phyloP scores from a whole-genome alignment of 2,888 invertebrate genomes.

The Atrina japonica region DNA sequence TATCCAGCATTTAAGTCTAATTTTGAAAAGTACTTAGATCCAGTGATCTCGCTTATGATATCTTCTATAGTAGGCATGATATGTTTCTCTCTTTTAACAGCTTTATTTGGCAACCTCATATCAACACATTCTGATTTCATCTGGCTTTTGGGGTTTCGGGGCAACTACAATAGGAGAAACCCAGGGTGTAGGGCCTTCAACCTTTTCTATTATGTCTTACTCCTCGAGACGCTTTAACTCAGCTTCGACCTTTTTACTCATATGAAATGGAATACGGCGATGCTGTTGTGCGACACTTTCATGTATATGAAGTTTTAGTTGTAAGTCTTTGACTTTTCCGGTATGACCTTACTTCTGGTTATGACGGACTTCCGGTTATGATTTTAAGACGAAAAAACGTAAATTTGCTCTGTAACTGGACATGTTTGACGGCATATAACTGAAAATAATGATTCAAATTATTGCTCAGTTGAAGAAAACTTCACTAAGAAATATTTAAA shows the following conservation, averaged over 20 bases:
- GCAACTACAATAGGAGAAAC: slow-evolving; percentile 62
- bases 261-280: slow-evolving; percentile 28
- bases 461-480: too few relatives aligned
- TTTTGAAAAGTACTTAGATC: slow-evolving; percentile 20
- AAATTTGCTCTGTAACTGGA: too few relatives aligned
- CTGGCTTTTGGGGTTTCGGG: slow-evolving; percentile 51
- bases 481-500: too few relatives aligned
- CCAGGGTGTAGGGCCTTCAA: slow-evolving; percentile 60
- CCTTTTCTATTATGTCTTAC: slow-evolving; percentile 61
- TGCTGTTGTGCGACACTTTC: slow-evolving; percentile 17
- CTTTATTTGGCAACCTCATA: slow-evolving; percentile 58
- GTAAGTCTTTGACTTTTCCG: slow-evolving; percentile 42
- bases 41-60: slow-evolving; percentile 21
- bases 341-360: too few relatives aligned
- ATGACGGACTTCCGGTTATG: too few relatives aligned
- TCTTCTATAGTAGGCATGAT: slow-evolving; percentile 27
- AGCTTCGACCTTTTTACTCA: slow-evolving; percentile 18
- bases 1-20: slow-evolving; percentile 27
- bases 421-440: too few relatives aligned
- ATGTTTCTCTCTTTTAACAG: slow-evolving; percentile 50
- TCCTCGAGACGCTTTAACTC: slow-evolving; percentile 55
- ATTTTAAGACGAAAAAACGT: too few relatives aligned
- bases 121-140: slow-evolving; percentile 57
- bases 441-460: too few relatives aligned
- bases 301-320: slow-evolving; percentile 49